A percentile compares a stretch with the other conserved stretches of the same genome.
Evolutionary conservation across 2,888 invertebrate genomes (phyloP).

Genomic region (Polia nebulosa): DNA sequence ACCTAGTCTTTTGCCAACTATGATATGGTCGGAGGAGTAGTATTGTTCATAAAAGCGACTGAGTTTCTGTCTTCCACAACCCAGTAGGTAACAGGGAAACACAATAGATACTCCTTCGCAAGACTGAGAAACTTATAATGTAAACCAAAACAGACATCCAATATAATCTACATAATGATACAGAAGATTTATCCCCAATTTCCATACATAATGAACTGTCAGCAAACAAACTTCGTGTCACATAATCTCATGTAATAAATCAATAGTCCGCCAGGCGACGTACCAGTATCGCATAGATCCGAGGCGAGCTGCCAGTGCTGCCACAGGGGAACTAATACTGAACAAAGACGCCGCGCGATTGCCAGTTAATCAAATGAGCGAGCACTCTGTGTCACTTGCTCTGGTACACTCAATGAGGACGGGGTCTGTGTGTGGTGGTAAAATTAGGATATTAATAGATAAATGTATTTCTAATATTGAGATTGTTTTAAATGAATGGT

Average conservation of each 20-base stretch:
- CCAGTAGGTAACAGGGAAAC: background rate
- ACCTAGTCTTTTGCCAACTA: too few relatives aligned
- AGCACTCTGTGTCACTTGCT: constrained; percentile 31
- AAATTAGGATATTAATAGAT: constrained; percentile 14
- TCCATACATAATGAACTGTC: constrained; percentile 17
- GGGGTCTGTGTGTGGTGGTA: constrained; percentile 12
- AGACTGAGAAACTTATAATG: background rate
- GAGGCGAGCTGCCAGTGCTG: constrained; percentile 31
- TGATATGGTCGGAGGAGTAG: too few relatives aligned
- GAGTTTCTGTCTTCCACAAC: background rate
- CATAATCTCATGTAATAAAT: constrained; percentile 41
- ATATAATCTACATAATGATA: constrained; percentile 18
- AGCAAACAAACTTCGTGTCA: constrained; percentile 15
- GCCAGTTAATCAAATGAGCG: constrained; percentile 55
- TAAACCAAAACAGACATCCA: background rate
- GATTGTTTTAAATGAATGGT: too few relatives aligned
- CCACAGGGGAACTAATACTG: constrained; percentile 54
- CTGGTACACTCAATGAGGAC: constrained; percentile 24
- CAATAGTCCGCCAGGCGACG: constrained; percentile 47
- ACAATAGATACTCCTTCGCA: too few relatives aligned
- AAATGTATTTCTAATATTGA: background rate
- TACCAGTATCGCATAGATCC: constrained; percentile 21
- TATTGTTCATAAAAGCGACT: background rate
- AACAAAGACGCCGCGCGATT: constrained; percentile 46
- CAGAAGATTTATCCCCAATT: constrained; percentile 24